Evolutionary conservation across 2,113 vertebrate species (phyloP).

Genomic region (Triplophysa dalaica): DNA sequence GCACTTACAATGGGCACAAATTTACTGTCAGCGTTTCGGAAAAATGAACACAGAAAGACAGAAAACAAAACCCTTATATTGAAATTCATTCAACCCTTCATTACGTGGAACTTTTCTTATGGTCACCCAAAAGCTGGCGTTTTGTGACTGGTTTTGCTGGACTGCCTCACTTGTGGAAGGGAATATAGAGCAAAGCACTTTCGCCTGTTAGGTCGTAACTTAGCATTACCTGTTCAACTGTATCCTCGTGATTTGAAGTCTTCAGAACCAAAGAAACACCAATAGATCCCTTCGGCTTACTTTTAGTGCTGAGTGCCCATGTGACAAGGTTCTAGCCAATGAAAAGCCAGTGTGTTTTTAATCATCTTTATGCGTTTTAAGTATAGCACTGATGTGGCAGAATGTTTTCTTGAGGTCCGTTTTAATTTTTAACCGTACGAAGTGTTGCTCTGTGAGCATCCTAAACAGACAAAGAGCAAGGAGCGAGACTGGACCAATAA

Average conservation of each 20-base stretch:
- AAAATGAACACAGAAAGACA: constrained; percentile 42
- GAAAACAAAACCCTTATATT: constrained; percentile 51
- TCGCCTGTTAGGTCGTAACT: constrained; percentile 38
- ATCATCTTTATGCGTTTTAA: neutral
- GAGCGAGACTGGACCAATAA: no score
- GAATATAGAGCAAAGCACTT: constrained; percentile 33
- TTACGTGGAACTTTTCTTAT: constrained; percentile 70
- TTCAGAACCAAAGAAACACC: constrained; percentile 64
- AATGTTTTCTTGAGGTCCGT: no score
- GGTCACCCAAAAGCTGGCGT: constrained; percentile 63
- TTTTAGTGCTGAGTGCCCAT: constrained; percentile 68
- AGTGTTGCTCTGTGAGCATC: no score
- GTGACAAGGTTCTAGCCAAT: neutral
- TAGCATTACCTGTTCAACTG: constrained; percentile 71
- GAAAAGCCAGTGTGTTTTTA: neutral
- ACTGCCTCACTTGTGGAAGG: constrained; percentile 46
- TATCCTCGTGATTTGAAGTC: constrained; percentile 69
- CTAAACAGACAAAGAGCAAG: no score
- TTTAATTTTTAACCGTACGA: no score
- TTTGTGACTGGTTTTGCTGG: constrained; percentile 45
- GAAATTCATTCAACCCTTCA: constrained; percentile 58
- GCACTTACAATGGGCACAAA: constrained; percentile 36
- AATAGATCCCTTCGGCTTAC: constrained; percentile 58
- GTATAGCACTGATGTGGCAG: neutral
- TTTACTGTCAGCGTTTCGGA: constrained; percentile 46